phyloP scores from a whole-genome alignment of 2,113 vertebrate genomes.

The Pygoscelis antarcticus region DNA sequence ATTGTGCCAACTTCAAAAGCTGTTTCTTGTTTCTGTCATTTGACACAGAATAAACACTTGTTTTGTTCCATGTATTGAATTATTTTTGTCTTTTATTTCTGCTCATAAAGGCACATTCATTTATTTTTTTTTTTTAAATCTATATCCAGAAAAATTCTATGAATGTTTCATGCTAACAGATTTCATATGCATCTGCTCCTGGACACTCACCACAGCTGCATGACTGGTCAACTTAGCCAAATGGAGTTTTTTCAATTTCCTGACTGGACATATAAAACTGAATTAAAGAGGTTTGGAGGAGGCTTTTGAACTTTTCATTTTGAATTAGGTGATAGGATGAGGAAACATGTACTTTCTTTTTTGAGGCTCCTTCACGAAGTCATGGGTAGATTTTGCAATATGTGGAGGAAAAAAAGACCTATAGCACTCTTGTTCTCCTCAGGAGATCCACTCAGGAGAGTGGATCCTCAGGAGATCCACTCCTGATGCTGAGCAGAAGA shows the following conservation, averaged over 20 bases:
- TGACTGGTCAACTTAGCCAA: background rate
- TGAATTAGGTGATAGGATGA: background rate
- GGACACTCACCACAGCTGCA: background rate
- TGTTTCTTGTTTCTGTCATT: background rate
- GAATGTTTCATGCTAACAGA: background rate
- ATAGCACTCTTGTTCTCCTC: background rate
- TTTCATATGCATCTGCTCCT: background rate
- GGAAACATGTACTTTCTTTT: background rate
- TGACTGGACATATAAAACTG: background rate
- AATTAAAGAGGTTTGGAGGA: background rate
- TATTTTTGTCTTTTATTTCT: background rate
- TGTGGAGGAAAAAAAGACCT: background rate
- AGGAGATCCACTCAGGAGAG: background rate
- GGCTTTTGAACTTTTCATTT: background rate
- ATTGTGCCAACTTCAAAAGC: background rate
- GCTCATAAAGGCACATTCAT: background rate
- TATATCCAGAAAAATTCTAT: background rate
- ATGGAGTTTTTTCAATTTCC: background rate
- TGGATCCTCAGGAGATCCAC: background rate
- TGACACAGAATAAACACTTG: background rate
- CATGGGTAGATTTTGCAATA: background rate
- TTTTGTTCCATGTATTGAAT: background rate
- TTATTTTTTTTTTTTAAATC: background rate
- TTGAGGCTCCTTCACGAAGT: background rate
- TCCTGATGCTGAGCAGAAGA: background rate